phyloP scores from a whole-genome alignment of 2,113 vertebrate genomes.

The Phyllopteryx taeniolatus region DNA sequence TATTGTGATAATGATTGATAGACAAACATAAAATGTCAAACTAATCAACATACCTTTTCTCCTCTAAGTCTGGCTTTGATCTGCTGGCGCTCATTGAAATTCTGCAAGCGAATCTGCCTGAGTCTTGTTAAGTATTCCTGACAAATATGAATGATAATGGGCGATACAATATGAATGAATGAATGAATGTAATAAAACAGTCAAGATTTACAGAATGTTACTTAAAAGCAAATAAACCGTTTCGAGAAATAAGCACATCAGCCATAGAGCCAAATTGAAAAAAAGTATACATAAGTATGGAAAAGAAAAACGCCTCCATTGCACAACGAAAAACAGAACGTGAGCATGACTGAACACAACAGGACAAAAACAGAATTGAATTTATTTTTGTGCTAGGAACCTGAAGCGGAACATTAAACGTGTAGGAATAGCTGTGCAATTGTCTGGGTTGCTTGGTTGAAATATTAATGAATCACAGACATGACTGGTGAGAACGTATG shows the following conservation, averaged over 20 bases:
- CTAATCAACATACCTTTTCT: slow-evolving; percentile 78
- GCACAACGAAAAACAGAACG: slow-evolving; percentile 8
- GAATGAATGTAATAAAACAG: background rate
- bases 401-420: background rate
- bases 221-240: slow-evolving; percentile 18
- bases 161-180: background rate
- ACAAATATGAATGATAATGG: slow-evolving; percentile 30
- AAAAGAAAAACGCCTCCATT: slow-evolving; percentile 1
- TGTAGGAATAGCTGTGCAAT: slow-evolving; percentile 1
- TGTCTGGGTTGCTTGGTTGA: slow-evolving; percentile 22
- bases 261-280: background rate
- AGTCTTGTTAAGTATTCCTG: slow-evolving; percentile 92
- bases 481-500: slow-evolving; percentile 19
- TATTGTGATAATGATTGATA: too few relatives aligned
- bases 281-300: background rate
- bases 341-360: background rate
- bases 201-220: background rate
- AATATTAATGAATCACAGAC: slow-evolving; percentile 26
- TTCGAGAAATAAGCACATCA: background rate
- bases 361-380: slow-evolving; percentile 1
- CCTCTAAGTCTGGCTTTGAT: slow-evolving; percentile 93
- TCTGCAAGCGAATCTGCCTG: slow-evolving; percentile 92
- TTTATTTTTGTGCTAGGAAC: background rate
- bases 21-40: background rate
- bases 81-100: slow-evolving; percentile 96